Base-by-base conservation (phyloP, 2,113 vertebrate genomes). In the Pithys albifrons region DNA sequence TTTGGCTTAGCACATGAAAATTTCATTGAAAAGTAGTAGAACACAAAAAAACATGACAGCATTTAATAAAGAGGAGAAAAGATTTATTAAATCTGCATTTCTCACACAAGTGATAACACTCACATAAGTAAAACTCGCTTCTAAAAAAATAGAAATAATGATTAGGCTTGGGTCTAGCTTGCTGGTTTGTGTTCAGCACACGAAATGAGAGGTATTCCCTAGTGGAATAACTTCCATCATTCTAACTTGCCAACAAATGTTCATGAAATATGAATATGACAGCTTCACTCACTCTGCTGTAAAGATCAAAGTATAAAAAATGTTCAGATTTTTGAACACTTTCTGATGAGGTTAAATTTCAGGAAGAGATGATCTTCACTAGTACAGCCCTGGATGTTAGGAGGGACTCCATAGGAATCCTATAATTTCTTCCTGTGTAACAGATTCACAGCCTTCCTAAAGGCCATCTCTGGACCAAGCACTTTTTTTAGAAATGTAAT, bases 331-430 rank as follows among this genome's bases (percentile, higher is more conserved):
- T 94, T 92, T 92, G 5, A n/a, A 81, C 35, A 49, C 7, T 52
- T 85, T 92, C 39, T 71, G 39, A 67, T 72, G 14, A 61, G 18
- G 17, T 10, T 65, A 72, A 69, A 43, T 71, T 85, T 75, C 73
- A 57, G 39, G 17, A 61, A 74, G 13, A 85, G 87, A 52, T 28
- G 2, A 2, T 64, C 13, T 86, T 71, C 48, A 17, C n/a, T 61
- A 8, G 5, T 13, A 9, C 37, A 82, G 14, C 14, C 49, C 24
- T 46, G 37, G 4, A 31, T 0, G 0, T 55, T 75, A 33, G 22
- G n/a, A 87, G 4, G 7, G 28, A 25, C 25, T 73, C 23, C 23
- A 6, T 9, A 54, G 31, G 8, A 73, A 35, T 8, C 6, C 9
- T 39, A 1, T 9, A 43, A 80, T 59, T 86, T 80, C 75, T 55